Evolutionary conservation across 2,113 vertebrate species (phyloP).

Genomic region (Callorhinus ursinus): DNA sequence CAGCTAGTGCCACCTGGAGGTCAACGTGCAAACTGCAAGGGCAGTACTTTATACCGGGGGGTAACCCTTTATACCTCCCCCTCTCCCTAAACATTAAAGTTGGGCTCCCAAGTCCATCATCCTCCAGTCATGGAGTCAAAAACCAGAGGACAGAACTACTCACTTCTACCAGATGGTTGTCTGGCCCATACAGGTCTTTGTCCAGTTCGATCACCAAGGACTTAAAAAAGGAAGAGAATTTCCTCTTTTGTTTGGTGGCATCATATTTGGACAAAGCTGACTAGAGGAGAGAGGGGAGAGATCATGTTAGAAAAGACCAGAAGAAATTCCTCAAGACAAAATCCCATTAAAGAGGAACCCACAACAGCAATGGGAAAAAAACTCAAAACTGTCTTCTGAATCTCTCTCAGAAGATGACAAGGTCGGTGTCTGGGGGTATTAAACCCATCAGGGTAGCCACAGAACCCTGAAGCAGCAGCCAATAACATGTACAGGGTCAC

Average conservation of each 20-base stretch:
- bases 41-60: not conserved
- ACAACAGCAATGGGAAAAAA: not conserved
- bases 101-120: conserved; percentile 40
- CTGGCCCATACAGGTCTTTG: conserved; percentile 98
- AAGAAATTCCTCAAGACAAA: conserved; percentile 40
- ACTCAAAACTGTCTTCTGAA: conserved; percentile 3
- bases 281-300: conserved; percentile 86
- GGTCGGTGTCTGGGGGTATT: not conserved
- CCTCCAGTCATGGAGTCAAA: conserved; percentile 38
- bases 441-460: not conserved
- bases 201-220: conserved; percentile 99
- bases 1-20: conserved; percentile 63
- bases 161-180: conserved; percentile 99
- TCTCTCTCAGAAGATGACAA: conserved; percentile 27
- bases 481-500: not conserved
- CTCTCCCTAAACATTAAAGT: not conserved
- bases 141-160: conserved; percentile 78
- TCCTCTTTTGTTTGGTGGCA: conserved; percentile 99
- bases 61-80: not conserved
- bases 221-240: conserved; percentile 99
- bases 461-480: conserved; percentile 13
- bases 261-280: conserved; percentile 98
- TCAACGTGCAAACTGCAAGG: conserved; percentile 20
- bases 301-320: conserved; percentile 71
- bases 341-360: conserved; percentile 63